phyloP scores from a whole-genome alignment of 2,113 vertebrate species.

The Epinephelus lanceolatus region DNA sequence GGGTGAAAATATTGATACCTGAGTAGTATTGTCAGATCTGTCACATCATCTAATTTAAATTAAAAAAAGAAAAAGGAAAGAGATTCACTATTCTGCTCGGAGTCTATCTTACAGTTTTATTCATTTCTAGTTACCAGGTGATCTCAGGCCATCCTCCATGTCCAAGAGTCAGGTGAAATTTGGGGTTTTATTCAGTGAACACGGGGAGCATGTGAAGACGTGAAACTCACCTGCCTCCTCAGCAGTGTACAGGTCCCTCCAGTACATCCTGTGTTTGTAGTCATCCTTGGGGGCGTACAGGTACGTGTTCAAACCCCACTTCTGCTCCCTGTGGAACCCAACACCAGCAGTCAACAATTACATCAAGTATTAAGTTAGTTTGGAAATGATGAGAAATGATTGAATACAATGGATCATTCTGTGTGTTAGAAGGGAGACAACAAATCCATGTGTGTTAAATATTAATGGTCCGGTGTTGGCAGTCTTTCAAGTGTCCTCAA shows the following conservation, averaged over 20 bases:
- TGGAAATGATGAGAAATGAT: neutral
- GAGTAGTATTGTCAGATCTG: neutral
- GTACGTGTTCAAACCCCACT: conserved; percentile 97
- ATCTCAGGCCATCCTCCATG: neutral
- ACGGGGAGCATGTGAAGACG: neutral
- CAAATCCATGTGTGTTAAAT: neutral
- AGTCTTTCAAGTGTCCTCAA: neutral
- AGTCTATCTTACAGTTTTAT: no score
- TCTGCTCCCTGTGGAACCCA: conserved; percentile 88
- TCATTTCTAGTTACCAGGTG: no score
- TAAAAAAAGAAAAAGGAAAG: neutral
- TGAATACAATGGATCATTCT: no score
- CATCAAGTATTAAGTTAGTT: neutral
- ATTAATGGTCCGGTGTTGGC: neutral
- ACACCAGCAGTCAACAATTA: neutral
- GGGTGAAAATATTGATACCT: neutral
- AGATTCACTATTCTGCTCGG: no score
- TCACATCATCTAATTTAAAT: no score
- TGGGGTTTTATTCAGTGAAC: neutral
- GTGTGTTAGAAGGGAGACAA: neutral
- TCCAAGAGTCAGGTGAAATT: neutral
- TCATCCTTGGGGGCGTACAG: conserved; percentile 99
- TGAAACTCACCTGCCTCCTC: conserved; percentile 93
- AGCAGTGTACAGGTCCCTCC: conserved; percentile 96
- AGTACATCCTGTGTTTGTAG: conserved; percentile 99